Evolutionary conservation across 2,888 invertebrate species (phyloP), one percentile per base, ranked within the genome.

Genomic region (Tromatobia lineatoria): DNA sequence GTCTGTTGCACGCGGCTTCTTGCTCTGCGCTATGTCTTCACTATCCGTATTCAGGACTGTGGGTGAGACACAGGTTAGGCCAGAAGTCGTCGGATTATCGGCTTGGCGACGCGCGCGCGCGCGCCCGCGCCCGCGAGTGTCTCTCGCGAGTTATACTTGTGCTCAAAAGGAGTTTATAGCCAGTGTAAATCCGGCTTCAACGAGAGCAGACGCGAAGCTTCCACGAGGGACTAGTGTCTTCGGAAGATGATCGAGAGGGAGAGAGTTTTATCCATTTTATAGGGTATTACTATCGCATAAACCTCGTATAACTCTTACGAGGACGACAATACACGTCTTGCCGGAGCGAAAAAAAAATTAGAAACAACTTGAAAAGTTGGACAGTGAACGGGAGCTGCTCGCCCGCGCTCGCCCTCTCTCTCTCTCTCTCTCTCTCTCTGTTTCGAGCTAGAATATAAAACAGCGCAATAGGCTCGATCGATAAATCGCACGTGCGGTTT

Each of bases 171-270:
- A 85, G 84, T 89, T 89, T 88, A 88, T 87, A 87, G 81, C 83
- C 50, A 75, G 82, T 85, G 87, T 89, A 88, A 88, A 89, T 86
- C 85, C 85, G 81, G 81, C 82, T 85, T 89, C 88, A 88, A 88
- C 87, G 84, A 80, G 83, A 80, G 76, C 83, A 80, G 75, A 80
- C 83, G 76, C 76, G n/a, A 75, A 50, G 83, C 64, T n/a, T 64
- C n/a, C 3, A 25, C 29, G 64, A 50, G 50, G 18, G 38, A 13
- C 18, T 11, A 64, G 70, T 50, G 23, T 61, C 75, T 75, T 52
- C 52, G 69, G 64, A 70, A 80, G 75, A 75, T 64, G 79, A 71
- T 76, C 70, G 75, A 70, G n/a, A n/a, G n/a, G n/a, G 71, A 75
- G 79, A 70, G 71, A 83, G 83, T 83, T 83, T 83, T 71, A 80